Evolutionary conservation across 2,888 invertebrate genomes (phyloP).

Genomic region (Micoletzkya japonica): DNA sequence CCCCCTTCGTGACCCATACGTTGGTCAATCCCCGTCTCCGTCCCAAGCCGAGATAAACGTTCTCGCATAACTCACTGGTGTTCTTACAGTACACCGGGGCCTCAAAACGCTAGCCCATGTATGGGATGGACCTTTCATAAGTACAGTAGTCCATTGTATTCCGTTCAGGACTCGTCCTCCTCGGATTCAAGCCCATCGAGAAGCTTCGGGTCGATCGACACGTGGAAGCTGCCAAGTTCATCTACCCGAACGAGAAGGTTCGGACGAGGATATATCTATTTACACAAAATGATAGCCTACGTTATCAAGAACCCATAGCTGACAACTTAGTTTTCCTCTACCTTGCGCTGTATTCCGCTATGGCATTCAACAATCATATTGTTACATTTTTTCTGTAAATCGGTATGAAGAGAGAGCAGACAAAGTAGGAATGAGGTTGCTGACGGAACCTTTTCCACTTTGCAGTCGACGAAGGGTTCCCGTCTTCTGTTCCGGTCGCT

Average conservation of each 20-base stretch:
- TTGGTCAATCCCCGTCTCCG: no score
- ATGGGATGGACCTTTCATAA: no score
- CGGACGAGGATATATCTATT: background rate
- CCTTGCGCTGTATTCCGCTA: no score
- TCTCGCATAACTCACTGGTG: no score
- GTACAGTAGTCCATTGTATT: background rate
- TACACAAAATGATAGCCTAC: no score
- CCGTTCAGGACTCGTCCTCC: constrained; percentile 19
- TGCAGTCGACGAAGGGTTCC: constrained; percentile 34
- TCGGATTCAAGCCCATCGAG: constrained; percentile 23
- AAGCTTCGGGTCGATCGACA: constrained; percentile 17
- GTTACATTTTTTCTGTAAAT: background rate
- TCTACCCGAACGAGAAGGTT: constrained; percentile 27
- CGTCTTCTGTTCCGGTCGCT: constrained; percentile 36
- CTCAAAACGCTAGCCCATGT: no score
- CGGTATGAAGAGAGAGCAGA: background rate
- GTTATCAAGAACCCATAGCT: no score
- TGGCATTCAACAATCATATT: background rate
- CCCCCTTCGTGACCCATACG: no score
- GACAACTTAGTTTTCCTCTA: no score
- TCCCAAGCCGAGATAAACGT: no score
- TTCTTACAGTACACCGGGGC: no score
- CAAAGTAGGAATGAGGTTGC: background rate
- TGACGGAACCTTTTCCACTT: background rate
- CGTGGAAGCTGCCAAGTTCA: constrained; percentile 25